phyloP scores from a whole-genome alignment of 1,140 invertebrate species.

The Zophobas atratus region DNA sequence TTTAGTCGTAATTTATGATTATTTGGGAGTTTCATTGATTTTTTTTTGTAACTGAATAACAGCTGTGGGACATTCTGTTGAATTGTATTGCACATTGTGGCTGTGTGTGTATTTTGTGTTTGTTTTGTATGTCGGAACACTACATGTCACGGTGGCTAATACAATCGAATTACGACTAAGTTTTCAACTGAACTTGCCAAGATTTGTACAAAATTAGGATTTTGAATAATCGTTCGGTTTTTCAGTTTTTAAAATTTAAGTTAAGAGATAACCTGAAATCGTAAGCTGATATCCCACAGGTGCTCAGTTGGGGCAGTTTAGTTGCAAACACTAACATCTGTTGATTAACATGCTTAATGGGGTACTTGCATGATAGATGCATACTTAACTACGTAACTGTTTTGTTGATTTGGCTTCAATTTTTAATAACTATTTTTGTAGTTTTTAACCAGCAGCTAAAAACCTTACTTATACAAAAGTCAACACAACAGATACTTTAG shows the following conservation, averaged over 20 bases:
- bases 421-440: no score
- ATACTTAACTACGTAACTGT: background rate
- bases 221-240: background rate
- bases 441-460: no score
- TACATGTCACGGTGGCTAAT: slow-evolving; percentile 31
- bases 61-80: slow-evolving; percentile 38
- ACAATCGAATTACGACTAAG: slow-evolving; percentile 44
- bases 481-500: no score
- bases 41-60: slow-evolving; percentile 38
- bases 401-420: no score
- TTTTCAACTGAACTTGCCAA: slow-evolving; percentile 42
- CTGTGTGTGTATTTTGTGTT: slow-evolving; percentile 4
- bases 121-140: slow-evolving; percentile 3
- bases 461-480: no score
- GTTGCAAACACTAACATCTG: slow-evolving; percentile 30
- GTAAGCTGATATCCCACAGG: slow-evolving; percentile 40
- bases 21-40: slow-evolving; percentile 39
- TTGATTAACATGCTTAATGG: slow-evolving; percentile 40
- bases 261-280: slow-evolving; percentile 1
- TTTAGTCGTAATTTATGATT: slow-evolving; percentile 36
- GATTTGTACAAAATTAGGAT: slow-evolving; percentile 14
- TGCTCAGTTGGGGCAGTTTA: slow-evolving; percentile 39
- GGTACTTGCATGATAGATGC: slow-evolving; percentile 30
- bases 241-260: background rate
- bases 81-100: slow-evolving; percentile 26